Percentiles rank a stretch among this genome's conserved stretches.
phyloP scores from a whole-genome alignment of 2,113 vertebrate genomes.

The Limnothrissa miodon region DNA sequence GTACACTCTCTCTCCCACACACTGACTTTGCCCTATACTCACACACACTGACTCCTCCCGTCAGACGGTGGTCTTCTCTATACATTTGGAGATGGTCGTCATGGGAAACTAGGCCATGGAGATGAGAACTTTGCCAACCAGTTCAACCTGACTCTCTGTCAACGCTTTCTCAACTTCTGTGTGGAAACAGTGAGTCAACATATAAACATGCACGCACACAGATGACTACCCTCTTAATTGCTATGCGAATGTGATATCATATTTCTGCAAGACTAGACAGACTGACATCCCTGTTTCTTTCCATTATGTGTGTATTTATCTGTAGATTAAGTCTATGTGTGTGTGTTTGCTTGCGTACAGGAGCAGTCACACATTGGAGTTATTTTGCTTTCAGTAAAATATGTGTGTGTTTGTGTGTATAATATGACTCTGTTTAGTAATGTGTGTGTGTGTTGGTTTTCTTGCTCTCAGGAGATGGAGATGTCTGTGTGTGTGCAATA shows the following conservation, averaged over 20 bases:
- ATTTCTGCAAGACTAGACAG: too few relatives aligned
- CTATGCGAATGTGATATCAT: too few relatives aligned
- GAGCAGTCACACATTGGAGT: conserved; percentile 67
- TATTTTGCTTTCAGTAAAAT: too few relatives aligned
- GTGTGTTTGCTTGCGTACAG: not conserved
- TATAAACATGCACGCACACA: not conserved
- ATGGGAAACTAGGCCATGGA: conserved; percentile 84
- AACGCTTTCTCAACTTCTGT: conserved; percentile 74
- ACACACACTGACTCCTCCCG: not conserved
- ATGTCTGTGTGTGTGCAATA: conserved; percentile 29
- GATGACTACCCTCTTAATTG: too few relatives aligned
- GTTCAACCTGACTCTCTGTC: conserved; percentile 79
- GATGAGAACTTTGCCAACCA: conserved; percentile 86
- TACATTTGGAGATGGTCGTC: conserved; percentile 83
- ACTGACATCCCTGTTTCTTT: not conserved
- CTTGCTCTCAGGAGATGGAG: too few relatives aligned
- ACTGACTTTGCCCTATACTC: not conserved
- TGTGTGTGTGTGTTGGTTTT: too few relatives aligned
- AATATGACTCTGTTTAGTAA: too few relatives aligned
- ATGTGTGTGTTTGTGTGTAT: too few relatives aligned
- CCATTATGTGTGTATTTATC: too few relatives aligned
- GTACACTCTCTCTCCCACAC: not conserved
- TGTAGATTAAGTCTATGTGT: not conserved
- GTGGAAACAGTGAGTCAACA: conserved; percentile 74
- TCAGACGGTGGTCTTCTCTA: conserved; percentile 79